Evolutionary conservation across 2,797 vertebrate genomes (phyloP).

Genomic region (Diplodus sargus): DNA sequence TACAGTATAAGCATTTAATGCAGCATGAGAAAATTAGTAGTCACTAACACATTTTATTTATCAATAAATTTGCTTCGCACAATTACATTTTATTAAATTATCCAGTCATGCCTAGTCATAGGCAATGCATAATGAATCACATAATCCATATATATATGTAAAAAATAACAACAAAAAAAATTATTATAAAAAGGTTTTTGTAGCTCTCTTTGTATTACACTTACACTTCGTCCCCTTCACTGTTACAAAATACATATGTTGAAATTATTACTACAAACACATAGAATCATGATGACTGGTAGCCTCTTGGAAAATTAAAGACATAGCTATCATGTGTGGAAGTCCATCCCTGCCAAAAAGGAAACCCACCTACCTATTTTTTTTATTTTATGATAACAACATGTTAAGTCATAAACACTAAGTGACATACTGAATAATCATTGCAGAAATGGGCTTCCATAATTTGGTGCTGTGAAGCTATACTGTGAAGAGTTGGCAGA

Average conservation of each 20-base stretch:
- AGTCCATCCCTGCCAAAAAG: not conserved
- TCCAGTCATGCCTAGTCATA: too few relatives aligned
- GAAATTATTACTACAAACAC: not conserved
- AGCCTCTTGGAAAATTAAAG: not conserved
- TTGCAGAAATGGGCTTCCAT: not conserved
- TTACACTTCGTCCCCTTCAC: too few relatives aligned
- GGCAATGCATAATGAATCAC: not conserved
- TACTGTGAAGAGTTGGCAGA: not conserved
- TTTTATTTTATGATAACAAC: not conserved
- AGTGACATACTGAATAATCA: not conserved
- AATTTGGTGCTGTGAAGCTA: not conserved
- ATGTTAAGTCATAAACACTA: not conserved
- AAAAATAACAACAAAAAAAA: too few relatives aligned
- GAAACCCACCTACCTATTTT: not conserved
- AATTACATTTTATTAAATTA: slow-evolving; percentile 22
- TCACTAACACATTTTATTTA: slow-evolving; percentile 31
- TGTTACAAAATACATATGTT: not conserved
- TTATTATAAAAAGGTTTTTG: too few relatives aligned
- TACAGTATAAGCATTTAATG: slow-evolving; percentile 3
- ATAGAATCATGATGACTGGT: not conserved
- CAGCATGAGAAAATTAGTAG: not conserved
- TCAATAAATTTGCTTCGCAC: slow-evolving; percentile 5
- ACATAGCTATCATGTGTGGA: not conserved
- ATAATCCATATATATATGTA: too few relatives aligned
- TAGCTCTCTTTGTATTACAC: too few relatives aligned